Base-by-base conservation (phyloP, 2,797 vertebrate genomes). In the Lacerta viridis region DNA sequence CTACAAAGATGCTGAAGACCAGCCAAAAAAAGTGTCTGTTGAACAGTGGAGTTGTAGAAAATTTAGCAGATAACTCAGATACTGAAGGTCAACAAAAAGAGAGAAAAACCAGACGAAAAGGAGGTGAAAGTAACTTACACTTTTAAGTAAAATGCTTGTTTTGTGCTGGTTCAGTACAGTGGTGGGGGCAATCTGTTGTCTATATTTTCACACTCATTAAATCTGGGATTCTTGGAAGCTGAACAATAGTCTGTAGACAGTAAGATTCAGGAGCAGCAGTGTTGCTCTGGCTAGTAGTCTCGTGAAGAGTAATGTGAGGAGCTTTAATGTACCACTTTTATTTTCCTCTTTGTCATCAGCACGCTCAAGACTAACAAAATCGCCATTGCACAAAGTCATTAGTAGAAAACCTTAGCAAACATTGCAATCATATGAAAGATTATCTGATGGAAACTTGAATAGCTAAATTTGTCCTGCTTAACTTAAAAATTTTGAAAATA, bases 61-160 rank as follows among this genome's bases (percentile, higher is more conserved):
- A 84, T 43, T 46, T n/a, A n/a, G 29, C 59, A 20, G 29, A 23
- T 27, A 11, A 4, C 55, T 25, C 23, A 13, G n/a, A 41, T 46
- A 33, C 23, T 17, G 55, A 88, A 81, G 71, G 74, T 87, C 86
- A 93, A 92, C 39, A 95, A 97, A 86, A 95, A 85, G 82, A 95
- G 92, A 68, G 29, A 87, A 78, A 95, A 94, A 86, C 92, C 79
- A 1, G 39, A 33, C 86, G 93, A 89, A 36, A 18, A 18, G 20
- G 29, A 90, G 50, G 33, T 20, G 25, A 92, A 69, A 0, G 95
- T 97, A 95, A 92, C 39, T 29, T 64, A n/a, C 8, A 1, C 25
- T 87, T 71, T 72, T 80, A 85, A 69, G 25, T 64, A 23, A 55
- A 68, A 85, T 39, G 13, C n/a, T 85, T 29, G 3, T 86, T 86